Conservation (phyloP, 1,140 invertebrate genomes). For the Aphaenogaster rudis region DNA sequence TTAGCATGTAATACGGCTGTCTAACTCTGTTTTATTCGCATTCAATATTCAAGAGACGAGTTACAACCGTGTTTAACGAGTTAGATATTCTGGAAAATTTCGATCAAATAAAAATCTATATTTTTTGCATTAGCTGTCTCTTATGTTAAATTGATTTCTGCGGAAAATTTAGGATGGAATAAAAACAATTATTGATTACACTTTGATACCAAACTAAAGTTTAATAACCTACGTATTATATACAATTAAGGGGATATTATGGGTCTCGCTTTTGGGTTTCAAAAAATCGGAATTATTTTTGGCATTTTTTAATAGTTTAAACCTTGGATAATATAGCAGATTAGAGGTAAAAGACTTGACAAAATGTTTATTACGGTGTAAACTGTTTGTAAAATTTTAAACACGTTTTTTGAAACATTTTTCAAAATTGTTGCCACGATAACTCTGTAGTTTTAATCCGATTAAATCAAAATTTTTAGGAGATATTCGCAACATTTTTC, state of each 20-base stretch:
- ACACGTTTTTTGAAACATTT: too few relatives aligned
- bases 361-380: too few relatives aligned
- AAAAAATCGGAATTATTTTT: too few relatives aligned
- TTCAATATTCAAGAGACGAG: conserved; percentile 12
- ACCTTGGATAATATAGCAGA: too few relatives aligned
- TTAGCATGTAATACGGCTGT: conserved; percentile 9
- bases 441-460: too few relatives aligned
- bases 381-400: too few relatives aligned
- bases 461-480: too few relatives aligned
- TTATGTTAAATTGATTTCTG: neutral
- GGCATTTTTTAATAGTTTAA: too few relatives aligned
- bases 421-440: too few relatives aligned
- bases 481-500: too few relatives aligned
- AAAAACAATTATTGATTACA: neutral
- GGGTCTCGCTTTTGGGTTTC: too few relatives aligned
- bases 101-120: neutral
- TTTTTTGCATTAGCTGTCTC: neutral
- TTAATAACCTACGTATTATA: neutral
- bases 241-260: neutral
- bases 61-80: neutral
- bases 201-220: neutral
- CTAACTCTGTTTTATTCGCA: conserved; percentile 1
- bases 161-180: neutral
- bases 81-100: neutral
- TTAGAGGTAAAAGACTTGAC: too few relatives aligned